These are phyloP conservation scores for Punctoribates punctum DNA, from an alignment of 2,888 invertebrate species.

Conservation along the genomic window DNA sequence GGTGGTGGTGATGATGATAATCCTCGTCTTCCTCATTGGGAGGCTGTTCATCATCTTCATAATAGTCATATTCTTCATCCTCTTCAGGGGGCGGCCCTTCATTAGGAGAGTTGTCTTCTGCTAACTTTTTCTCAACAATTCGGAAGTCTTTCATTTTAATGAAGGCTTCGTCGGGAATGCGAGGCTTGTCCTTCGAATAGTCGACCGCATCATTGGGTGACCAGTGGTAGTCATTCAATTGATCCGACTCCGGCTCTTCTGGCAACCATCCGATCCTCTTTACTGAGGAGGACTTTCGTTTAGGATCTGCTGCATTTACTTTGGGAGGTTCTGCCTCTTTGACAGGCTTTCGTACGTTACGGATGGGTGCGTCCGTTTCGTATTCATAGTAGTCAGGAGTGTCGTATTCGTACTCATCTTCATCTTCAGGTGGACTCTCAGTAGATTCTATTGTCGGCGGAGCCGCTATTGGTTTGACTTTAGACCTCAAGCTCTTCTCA, in stretches of 20 bases:
- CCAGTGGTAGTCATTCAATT: constrained; percentile 7
- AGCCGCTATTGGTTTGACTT: no score
- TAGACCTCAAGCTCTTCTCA: no score
- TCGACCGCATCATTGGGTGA: background rate
- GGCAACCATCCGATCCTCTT: constrained; percentile 13
- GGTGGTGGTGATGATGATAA: no score
- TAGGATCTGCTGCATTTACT: background rate
- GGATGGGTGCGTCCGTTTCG: background rate
- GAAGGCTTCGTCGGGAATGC: background rate
- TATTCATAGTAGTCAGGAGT: background rate
- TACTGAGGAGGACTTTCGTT: background rate
- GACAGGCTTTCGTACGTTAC: background rate
- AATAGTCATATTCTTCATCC: background rate
- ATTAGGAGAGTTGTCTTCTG: background rate
- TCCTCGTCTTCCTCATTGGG: background rate
- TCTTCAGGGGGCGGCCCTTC: background rate
- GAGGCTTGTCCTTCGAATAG: background rate
- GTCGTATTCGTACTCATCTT: constrained; percentile 7
- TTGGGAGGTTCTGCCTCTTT: background rate
- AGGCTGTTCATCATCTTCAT: background rate
- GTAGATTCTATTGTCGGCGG: no score
- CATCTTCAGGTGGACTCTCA: no score
- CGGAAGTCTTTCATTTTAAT: background rate
- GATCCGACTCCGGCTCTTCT: background rate
- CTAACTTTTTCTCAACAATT: background rate